phyloP scores from a whole-genome alignment of 2,797 vertebrate genomes.

The Pogoniulus pusillus region DNA sequence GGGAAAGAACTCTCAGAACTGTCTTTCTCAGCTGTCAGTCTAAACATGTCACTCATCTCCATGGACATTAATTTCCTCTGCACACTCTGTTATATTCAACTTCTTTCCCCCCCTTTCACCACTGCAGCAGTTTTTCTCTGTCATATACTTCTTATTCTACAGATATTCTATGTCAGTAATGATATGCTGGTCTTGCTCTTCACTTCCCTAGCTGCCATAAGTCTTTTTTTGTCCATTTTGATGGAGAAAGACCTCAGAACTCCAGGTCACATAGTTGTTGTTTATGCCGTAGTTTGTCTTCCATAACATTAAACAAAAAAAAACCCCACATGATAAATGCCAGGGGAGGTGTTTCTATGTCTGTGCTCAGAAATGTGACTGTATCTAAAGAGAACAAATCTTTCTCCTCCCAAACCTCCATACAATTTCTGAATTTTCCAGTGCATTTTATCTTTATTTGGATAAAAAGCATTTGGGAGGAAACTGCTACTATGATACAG shows the following conservation, averaged over 20 bases:
- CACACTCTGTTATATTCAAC: not conserved
- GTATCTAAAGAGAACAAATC: not conserved
- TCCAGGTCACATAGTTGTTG: conserved; percentile 9
- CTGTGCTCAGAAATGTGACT: not conserved
- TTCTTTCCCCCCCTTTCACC: not conserved
- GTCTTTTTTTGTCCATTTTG: conserved; percentile 20
- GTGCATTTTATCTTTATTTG: not conserved
- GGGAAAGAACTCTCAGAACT: too few species aligned
- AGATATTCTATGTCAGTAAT: not conserved
- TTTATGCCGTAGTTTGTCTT: conserved; percentile 27
- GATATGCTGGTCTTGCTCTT: not conserved
- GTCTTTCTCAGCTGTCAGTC: conserved; percentile 41
- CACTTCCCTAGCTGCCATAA: not conserved
- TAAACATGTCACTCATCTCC: conserved; percentile 21
- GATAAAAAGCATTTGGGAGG: not conserved
- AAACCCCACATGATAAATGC: not conserved
- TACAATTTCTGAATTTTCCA: not conserved
- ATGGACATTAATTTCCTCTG: conserved; percentile 32
- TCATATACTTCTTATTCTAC: not conserved
- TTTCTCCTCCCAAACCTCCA: not conserved
- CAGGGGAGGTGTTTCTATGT: not conserved
- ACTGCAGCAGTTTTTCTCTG: not conserved
- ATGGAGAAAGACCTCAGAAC: conserved; percentile 24
- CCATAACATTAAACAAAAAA: not conserved
- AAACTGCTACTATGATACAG: not conserved